Conservation (phyloP, 2,888 invertebrate genomes). For the Polymixis flavicincta region DNA sequence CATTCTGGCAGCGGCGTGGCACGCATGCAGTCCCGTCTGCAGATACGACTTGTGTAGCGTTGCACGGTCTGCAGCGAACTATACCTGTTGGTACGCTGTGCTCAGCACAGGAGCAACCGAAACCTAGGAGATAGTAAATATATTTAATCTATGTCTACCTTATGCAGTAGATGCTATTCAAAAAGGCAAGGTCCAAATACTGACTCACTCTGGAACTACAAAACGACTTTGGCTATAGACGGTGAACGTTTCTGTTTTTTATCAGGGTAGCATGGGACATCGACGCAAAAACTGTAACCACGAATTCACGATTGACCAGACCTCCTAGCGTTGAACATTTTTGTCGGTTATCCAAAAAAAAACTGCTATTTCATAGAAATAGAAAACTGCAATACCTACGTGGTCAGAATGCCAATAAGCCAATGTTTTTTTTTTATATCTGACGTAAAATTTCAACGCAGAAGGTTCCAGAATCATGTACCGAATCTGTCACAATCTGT, state of each 20-base stretch:
- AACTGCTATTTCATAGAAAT: too few species aligned
- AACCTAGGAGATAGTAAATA: conserved; percentile 71
- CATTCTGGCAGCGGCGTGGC: conserved; percentile 81
- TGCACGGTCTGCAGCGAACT: conserved; percentile 79
- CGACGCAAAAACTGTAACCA: too few species aligned
- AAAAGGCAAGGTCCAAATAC: background rate
- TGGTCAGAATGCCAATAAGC: too few species aligned
- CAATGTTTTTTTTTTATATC: too few species aligned
- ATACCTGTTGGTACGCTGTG: conserved; percentile 75
- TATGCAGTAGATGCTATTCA: background rate
- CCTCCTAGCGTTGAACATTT: too few species aligned
- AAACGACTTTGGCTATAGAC: background rate
- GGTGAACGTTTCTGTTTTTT: background rate
- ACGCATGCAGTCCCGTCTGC: conserved; percentile 82
- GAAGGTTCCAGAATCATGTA: too few species aligned
- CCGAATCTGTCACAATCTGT: background rate
- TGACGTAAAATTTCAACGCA: too few species aligned
- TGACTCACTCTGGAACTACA: background rate
- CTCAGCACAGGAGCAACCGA: conserved; percentile 80
- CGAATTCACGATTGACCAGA: too few species aligned
- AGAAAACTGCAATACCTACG: too few species aligned
- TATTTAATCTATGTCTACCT: background rate
- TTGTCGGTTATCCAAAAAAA: too few species aligned
- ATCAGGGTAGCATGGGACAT: too few species aligned
- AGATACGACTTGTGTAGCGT: conserved; percentile 81